A percentile compares a stretch with the other conserved stretches of the same genome.
phyloP scores from a whole-genome alignment of 2,888 invertebrate species.

The Trachelus iudaicus region DNA sequence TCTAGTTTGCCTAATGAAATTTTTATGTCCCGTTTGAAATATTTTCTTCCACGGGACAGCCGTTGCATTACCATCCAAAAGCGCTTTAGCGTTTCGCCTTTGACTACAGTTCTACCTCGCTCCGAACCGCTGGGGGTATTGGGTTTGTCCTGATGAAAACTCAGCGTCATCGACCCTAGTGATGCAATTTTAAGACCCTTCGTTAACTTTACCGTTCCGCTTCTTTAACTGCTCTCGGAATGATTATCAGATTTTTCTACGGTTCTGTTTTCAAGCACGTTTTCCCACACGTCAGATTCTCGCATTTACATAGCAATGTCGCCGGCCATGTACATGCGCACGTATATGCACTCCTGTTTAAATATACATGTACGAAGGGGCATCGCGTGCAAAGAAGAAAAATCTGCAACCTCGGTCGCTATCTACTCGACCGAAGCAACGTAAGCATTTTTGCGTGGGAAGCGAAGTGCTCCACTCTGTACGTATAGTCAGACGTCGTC shows the following conservation, averaged over 20 bases:
- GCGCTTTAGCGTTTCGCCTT: slow-evolving; percentile 29
- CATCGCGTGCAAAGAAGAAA: not conserved
- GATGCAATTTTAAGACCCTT: not conserved
- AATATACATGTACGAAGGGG: not conserved
- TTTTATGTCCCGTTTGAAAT: slow-evolving; percentile 44
- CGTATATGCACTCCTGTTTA: not conserved
- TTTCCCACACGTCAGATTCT: not conserved
- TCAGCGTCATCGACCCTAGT: not conserved
- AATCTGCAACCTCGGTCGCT: slow-evolving; percentile 4
- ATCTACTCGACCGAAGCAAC: slow-evolving; percentile 32
- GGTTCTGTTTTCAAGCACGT: not conserved
- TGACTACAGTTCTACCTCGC: slow-evolving; percentile 32
- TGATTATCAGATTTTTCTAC: not conserved
- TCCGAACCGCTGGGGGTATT: not conserved
- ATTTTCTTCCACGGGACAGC: slow-evolving; percentile 25
- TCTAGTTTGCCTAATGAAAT: slow-evolving; percentile 52
- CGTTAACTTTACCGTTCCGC: not conserved
- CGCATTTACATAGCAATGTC: not conserved
- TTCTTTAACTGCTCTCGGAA: not conserved
- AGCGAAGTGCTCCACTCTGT: slow-evolving; percentile 44
- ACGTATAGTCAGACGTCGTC: slow-evolving; percentile 42
- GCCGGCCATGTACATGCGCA: not conserved
- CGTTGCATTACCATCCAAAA: slow-evolving; percentile 41
- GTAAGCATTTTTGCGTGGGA: slow-evolving; percentile 56
- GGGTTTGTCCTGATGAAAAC: not conserved